phyloP scores from a whole-genome alignment of 2,113 vertebrate species.

The Cyprinodon variegatus region DNA sequence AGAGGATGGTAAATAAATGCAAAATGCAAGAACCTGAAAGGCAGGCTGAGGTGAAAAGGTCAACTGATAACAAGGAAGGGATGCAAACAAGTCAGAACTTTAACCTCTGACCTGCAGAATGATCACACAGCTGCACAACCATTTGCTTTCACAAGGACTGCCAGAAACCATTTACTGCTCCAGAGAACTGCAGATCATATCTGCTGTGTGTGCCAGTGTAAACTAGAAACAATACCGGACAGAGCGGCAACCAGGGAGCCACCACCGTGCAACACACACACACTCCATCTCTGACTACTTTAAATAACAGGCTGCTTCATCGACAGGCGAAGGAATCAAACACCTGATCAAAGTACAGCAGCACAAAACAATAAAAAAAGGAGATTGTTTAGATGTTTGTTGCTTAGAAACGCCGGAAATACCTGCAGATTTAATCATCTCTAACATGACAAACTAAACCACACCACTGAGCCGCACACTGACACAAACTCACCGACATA shows the following conservation, averaged over 20 bases:
- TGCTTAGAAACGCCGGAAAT: background rate
- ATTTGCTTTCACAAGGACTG: too few relatives aligned
- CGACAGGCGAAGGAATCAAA: background rate
- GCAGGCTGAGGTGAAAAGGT: slow-evolving; percentile 1
- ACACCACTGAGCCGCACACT: background rate
- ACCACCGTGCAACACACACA: background rate
- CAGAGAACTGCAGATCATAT: background rate
- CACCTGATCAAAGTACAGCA: background rate
- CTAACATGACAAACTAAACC: background rate
- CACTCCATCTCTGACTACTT: too few relatives aligned
- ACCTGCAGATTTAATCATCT: background rate
- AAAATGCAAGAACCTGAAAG: background rate
- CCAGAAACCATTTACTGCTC: background rate
- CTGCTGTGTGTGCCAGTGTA: background rate
- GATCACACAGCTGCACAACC: background rate
- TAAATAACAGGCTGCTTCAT: background rate
- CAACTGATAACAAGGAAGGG: background rate
- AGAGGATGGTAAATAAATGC: background rate
- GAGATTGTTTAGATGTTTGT: background rate
- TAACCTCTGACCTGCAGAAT: background rate
- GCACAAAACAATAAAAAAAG: background rate
- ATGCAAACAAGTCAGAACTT: background rate
- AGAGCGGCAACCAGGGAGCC: background rate
- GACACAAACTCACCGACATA: background rate
- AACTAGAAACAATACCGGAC: background rate